Evolutionary conservation across 2,888 invertebrate species (phyloP), one percentile per base, ranked within the genome.

Genomic region (Drosophila formosana): DNA sequence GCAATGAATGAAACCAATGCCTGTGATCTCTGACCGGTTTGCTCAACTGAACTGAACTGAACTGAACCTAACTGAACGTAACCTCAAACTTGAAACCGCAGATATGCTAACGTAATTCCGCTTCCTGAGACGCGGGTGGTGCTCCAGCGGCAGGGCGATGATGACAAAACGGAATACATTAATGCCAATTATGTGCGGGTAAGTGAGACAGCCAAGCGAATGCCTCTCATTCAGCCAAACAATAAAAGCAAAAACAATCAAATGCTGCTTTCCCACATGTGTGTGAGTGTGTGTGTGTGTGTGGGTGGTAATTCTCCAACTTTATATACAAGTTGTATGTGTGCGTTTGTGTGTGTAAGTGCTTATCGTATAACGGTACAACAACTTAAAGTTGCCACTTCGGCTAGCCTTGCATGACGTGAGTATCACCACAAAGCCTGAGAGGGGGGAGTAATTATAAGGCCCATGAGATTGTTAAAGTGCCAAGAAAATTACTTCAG

Each of bases 131-230:
- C 97, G 32, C 94, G 98, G 89, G 98, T 98, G 2, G 95, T 95
- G 34, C 93, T 98, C 39, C 94, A 94, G 80, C 94, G 94, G 72
- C 93, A 95, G 65, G 95, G 95, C 63, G 95, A 95, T 68, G 96
- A 96, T 86, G 95, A 96, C 0, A 95, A 95, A 72, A 95, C 96
- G 55, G 97, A 97, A 92, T 98, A 98, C 91, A 98, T 98, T 81
- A 98, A 98, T 90, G 98, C 98, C 72, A 98, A 97, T 93, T 98
- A 95, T 93, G 95, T 98, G 78, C 95, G 96, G 92, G 98, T 98
- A 92, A 95, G 95, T 93, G 72, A 74, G 61, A 64, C 45, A 74
- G 61, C 52, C 45, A 53, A 32, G 26, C 13, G 49, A 62, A 45
- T 32, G 39, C 28, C 13, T 47, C 66, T 43, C 9, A 53, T 32